phyloP scores from a whole-genome alignment of 2,113 vertebrate genomes.

The Charadrius vociferus region DNA sequence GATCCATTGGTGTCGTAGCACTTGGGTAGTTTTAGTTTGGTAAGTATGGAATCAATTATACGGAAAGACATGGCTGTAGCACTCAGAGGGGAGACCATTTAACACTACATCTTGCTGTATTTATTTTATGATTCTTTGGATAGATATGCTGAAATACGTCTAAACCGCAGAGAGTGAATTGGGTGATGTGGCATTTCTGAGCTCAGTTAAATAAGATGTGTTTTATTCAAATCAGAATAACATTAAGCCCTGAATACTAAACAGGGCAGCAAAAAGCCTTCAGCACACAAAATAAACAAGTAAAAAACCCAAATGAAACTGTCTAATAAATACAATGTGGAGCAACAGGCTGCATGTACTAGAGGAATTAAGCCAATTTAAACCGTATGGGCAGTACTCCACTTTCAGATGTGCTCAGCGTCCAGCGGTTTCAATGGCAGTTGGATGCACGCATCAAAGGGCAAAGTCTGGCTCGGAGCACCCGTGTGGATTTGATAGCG shows the following conservation, averaged over 20 bases:
- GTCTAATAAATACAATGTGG: slow-evolving; percentile 57
- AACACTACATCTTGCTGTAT: not conserved
- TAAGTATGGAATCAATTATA: not conserved
- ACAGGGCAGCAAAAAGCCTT: slow-evolving; percentile 55
- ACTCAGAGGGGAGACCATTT: not conserved
- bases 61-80: not conserved
- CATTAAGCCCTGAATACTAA: slow-evolving; percentile 39
- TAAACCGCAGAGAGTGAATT: slow-evolving; percentile 8
- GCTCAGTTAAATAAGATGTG: slow-evolving; percentile 34
- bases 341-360: slow-evolving; percentile 53
- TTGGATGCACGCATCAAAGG: slow-evolving; percentile 2
- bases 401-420: not conserved
- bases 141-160: not conserved
- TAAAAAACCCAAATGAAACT: slow-evolving; percentile 48
- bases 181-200: slow-evolving; percentile 38
- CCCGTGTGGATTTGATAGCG: not conserved
- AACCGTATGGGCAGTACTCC: slow-evolving; percentile 31
- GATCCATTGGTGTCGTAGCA: not conserved
- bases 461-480: slow-evolving; percentile 2
- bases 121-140: slow-evolving; percentile 8
- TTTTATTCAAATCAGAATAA: slow-evolving; percentile 49
- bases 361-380: slow-evolving; percentile 64
- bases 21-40: not conserved
- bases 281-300: slow-evolving; percentile 45
- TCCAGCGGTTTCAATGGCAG: not conserved